Evolutionary conservation across 92 coral and sea anemone genomes (phyloP).

Genomic region (Epizoanthus rinbou): DNA sequence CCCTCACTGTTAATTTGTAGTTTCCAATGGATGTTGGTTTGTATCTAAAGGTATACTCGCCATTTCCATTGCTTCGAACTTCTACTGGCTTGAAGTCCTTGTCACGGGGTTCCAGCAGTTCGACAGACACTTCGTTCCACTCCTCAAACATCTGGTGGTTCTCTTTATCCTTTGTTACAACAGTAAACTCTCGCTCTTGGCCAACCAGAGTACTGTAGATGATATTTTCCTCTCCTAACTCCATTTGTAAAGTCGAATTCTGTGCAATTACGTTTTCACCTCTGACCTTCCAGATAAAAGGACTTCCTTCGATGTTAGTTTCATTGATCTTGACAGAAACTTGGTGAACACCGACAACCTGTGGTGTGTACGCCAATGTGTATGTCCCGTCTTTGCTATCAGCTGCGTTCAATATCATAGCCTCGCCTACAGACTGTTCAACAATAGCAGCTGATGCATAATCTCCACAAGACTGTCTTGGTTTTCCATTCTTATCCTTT

Average conservation of each 20-base stretch:
- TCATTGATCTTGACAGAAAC: slow-evolving; percentile 1
- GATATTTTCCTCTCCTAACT: slow-evolving; percentile 36
- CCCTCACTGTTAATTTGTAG: slow-evolving; percentile 24
- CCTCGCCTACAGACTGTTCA: not conserved
- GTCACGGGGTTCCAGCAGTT: not conserved
- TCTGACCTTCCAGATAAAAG: slow-evolving; percentile 23
- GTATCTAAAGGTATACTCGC: slow-evolving; percentile 34
- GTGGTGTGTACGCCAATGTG: not conserved
- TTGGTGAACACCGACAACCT: not conserved
- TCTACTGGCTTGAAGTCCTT: not conserved
- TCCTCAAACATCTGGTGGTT: slow-evolving; percentile 3
- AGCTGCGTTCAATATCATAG: not conserved
- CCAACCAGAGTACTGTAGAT: slow-evolving; percentile 53
- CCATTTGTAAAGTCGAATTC: slow-evolving; percentile 41
- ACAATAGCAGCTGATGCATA: not conserved
- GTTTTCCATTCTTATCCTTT: not conserved
- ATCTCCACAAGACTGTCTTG: not conserved
- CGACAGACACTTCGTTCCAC: slow-evolving; percentile 23
- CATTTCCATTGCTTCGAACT: slow-evolving; percentile 43
- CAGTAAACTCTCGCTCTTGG: slow-evolving; percentile 41
- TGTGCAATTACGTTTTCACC: slow-evolving; percentile 29
- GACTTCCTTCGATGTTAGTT: slow-evolving; percentile 13
- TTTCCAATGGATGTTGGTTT: slow-evolving; percentile 34
- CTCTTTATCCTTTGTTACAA: slow-evolving; percentile 25
- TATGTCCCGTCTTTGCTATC: not conserved